phyloP scores from a whole-genome alignment of 1,140 invertebrate genomes.

The Rhizoglyphus robini region DNA sequence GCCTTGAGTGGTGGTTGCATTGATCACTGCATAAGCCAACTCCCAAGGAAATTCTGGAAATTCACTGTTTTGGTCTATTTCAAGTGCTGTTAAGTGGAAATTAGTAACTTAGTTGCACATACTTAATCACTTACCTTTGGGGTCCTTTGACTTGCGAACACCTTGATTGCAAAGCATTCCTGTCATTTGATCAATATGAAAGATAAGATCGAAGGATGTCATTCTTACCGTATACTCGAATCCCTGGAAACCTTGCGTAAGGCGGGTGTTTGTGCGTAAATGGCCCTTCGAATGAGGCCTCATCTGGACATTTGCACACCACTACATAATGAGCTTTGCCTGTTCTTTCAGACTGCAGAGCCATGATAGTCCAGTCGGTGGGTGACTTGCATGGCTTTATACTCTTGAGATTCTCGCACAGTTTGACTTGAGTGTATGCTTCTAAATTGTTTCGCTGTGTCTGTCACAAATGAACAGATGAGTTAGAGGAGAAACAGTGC shows the following conservation, averaged over 20 bases:
- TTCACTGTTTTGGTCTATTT: conserved; percentile 19
- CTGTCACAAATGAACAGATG: neutral
- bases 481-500: neutral
- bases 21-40: conserved; percentile 17
- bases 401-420: conserved; percentile 73
- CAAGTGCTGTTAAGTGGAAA: neutral
- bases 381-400: conserved; percentile 73
- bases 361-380: conserved; percentile 77
- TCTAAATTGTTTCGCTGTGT: conserved; percentile 29
- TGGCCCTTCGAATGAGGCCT: conserved; percentile 69
- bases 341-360: conserved; percentile 74
- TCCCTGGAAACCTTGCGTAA: conserved; percentile 66
- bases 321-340: conserved; percentile 87
- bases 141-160: conserved; percentile 4
- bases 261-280: conserved; percentile 84
- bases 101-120: neutral
- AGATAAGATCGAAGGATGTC: too few relatives aligned
- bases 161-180: conserved; percentile 64
- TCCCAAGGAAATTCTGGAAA: conserved; percentile 24
- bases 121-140: neutral
- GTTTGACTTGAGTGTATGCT: conserved; percentile 77
- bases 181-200: too few relatives aligned
- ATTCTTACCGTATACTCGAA: conserved; percentile 46
- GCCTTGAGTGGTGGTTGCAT: conserved; percentile 15
- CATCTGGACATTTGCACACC: conserved; percentile 73